Base-by-base conservation (phyloP, 2,888 invertebrate species). In the Dicroscelio sp. region DNA sequence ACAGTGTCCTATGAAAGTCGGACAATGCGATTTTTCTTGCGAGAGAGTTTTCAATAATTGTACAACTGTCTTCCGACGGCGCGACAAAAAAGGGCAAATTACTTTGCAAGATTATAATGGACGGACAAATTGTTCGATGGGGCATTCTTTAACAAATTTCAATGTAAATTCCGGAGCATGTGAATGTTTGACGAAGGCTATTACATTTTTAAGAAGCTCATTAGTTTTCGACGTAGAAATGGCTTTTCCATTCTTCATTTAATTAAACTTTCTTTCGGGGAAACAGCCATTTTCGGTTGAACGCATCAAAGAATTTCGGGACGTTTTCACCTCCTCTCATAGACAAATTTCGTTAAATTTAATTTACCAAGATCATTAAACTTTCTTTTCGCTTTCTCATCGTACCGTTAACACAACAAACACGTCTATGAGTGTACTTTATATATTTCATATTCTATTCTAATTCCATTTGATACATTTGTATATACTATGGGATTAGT, bases 81-180 rank as follows among this genome's bases (percentile, higher is more conserved):
- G 55, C 25, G n/a, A 55, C 14, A 35, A 80, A 69, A 43, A 67
- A 31, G 20, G 48, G 20, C 58, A 43, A 69, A 83, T 38, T 58
- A 20, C n/a, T 60, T 58, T 25, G 20, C n/a, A 58, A 48, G 65
- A 65, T 33, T 75, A 65, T 84, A 84, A 84, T 75, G 73, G 75
- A 84, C 35, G 73, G 75, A 65, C 52, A 73, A 48, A 65, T 65
- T 33, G 25, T 48, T 84, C 75, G 65, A 84, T 75, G 63, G 71
- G 75, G 35, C 33, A 73, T 75, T 75, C 75, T 83, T 48, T 63
- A 55, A 73, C 60, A 73, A 63, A 60, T 30, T 73, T 60, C 43
- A 83, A 83, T 73, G 73, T 73, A 83, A 83, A 79, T 79, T 67
- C 67, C 67, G 63, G 25, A 30, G 67, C 25, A 71, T 80, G 55